Percentiles rank a stretch among this genome's conserved stretches.
These are phyloP conservation scores for Pagrus major DNA, from an alignment of 2,113 vertebrate species.

Conservation along the genomic window DNA sequence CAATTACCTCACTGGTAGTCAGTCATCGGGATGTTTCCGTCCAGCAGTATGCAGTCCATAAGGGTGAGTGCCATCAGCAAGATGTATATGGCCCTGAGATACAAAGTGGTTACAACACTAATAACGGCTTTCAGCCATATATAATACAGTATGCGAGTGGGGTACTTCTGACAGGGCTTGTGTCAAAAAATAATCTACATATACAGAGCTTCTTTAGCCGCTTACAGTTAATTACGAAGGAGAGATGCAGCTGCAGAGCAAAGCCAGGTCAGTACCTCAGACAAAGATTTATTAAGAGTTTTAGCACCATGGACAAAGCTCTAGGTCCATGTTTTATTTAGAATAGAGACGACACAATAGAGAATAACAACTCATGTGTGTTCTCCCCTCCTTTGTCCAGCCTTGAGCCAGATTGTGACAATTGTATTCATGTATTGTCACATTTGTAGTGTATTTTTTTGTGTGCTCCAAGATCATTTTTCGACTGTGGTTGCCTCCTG, in stretches of 20 bases:
- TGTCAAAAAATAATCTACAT: constrained; percentile 6
- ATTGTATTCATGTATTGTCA: not conserved
- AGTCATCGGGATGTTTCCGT: constrained; percentile 48
- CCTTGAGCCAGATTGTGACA: too few species aligned
- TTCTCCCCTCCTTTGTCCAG: too few species aligned
- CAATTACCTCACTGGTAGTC: constrained; percentile 63
- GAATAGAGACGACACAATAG: not conserved
- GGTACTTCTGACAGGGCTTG: not conserved
- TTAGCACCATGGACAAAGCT: not conserved
- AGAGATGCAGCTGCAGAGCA: not conserved
- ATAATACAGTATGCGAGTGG: not conserved
- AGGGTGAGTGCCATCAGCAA: constrained; percentile 23
- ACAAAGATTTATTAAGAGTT: not conserved
- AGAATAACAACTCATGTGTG: too few species aligned
- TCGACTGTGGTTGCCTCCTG: not conserved
- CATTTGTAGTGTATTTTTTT: too few species aligned
- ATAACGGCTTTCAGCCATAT: constrained; percentile 33
- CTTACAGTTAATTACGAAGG: constrained; percentile 7
- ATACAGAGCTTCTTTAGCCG: not conserved
- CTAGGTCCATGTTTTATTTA: not conserved
- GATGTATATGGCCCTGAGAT: constrained; percentile 23
- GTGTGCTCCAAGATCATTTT: not conserved
- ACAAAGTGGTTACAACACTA: constrained; percentile 37
- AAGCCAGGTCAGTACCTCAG: not conserved
- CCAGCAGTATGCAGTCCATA: constrained; percentile 32